These are phyloP conservation scores for Hermatobates lingyangjiaoensis DNA, from an alignment of 1,140 invertebrate species.

Conservation along the genomic window DNA sequence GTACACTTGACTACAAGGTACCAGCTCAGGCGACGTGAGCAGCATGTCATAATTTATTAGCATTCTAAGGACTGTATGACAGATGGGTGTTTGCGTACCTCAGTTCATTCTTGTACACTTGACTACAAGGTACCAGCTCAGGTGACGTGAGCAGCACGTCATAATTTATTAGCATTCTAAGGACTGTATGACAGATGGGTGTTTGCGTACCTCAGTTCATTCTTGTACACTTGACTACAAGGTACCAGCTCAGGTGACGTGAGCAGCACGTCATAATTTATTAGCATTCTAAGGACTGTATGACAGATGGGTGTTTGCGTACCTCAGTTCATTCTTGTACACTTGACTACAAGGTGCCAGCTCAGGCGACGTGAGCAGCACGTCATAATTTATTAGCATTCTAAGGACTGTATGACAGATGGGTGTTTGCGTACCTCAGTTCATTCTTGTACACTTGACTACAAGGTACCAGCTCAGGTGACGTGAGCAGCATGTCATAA, in stretches of 20 bases:
- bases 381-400: no score
- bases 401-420: no score
- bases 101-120: constrained; percentile 55
- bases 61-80: no score
- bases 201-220: constrained; percentile 47
- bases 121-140: constrained; percentile 34
- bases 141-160: constrained; percentile 37
- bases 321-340: constrained; percentile 53
- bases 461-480: constrained; percentile 30
- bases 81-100: no score
- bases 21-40: no score
- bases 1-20: no score
- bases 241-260: constrained; percentile 29
- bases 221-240: constrained; percentile 49
- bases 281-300: no score
- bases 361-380: constrained; percentile 35
- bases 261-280: no score
- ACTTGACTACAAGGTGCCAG: constrained; percentile 40
- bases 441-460: constrained; percentile 55
- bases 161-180: no score
- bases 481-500: constrained; percentile 40
- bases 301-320: no score
- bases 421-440: constrained; percentile 41
- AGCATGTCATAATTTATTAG: no score
- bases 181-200: no score